Evolutionary conservation across 2,797 vertebrate species (phyloP).

Genomic region (Falco peregrinus): DNA sequence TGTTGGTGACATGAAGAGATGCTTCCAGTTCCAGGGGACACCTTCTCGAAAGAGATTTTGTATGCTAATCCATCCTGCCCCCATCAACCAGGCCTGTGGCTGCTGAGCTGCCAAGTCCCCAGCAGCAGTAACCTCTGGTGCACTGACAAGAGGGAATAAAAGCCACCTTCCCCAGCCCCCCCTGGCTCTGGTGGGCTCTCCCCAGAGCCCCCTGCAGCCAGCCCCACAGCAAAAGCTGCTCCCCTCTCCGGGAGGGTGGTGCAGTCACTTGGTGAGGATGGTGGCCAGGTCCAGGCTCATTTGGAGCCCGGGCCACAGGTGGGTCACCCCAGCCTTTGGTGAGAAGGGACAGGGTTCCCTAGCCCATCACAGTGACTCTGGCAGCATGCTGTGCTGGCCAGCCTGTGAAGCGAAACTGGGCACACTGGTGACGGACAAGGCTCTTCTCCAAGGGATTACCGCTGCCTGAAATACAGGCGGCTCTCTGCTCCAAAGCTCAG

Average conservation of each 20-base stretch:
- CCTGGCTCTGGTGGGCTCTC: not conserved
- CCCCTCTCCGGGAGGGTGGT: not conserved
- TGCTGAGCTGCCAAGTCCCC: not conserved
- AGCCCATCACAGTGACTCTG: not conserved
- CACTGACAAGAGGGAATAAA: not conserved
- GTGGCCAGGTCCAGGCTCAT: fast-evolving
- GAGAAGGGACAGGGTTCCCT: not conserved
- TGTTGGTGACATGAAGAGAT: not conserved
- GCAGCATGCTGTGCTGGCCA: not conserved
- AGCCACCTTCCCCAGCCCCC: not conserved
- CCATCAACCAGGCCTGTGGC: not conserved
- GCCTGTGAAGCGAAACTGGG: not conserved
- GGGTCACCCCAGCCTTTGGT: not conserved
- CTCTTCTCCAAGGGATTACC: not conserved
- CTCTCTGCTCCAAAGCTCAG: not conserved
- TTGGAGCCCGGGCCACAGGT: not conserved
- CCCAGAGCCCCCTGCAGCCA: not conserved
- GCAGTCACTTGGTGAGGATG: not conserved
- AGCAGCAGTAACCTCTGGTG: not conserved
- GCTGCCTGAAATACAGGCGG: not conserved
- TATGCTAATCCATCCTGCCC: conserved; percentile 14
- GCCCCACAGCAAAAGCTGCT: not conserved
- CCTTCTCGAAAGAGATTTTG: not conserved
- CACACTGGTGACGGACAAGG: fast-evolving
- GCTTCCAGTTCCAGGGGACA: not conserved